Evolutionary conservation across 2,113 vertebrate genomes (phyloP).

Genomic region (Tylochromis polylepis): DNA sequence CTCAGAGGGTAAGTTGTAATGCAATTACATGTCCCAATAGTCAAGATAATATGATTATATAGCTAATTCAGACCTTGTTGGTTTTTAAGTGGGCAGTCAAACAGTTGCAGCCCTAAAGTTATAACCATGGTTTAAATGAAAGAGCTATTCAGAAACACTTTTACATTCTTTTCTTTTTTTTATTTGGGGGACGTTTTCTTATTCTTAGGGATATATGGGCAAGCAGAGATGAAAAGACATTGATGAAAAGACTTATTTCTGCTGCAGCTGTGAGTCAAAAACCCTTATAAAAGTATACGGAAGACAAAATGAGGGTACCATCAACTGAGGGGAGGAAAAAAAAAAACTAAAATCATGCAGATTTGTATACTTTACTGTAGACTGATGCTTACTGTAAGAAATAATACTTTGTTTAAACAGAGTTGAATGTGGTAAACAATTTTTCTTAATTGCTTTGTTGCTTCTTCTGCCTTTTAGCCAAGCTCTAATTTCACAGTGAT

Average conservation of each 20-base stretch:
- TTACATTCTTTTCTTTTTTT: neutral
- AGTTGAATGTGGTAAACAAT: neutral
- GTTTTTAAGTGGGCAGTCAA: neutral
- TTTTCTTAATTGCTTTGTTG: neutral
- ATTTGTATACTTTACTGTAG: neutral
- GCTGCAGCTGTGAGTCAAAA: neutral
- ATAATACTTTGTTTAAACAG: neutral
- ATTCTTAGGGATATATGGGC: neutral
- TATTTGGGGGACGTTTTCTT: neutral
- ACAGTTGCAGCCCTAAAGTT: neutral
- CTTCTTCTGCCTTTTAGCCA: neutral
- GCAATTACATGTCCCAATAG: neutral
- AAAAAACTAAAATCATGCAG: no score
- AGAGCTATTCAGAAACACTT: neutral
- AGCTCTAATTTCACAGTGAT: neutral
- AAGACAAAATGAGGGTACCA: neutral
- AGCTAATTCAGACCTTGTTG: slow-evolving; percentile 8
- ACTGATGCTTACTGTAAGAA: neutral
- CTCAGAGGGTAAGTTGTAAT: slow-evolving; percentile 65
- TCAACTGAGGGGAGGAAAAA: neutral
- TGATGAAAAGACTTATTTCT: neutral
- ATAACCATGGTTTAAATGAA: neutral
- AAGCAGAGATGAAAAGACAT: neutral
- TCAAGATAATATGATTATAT: neutral
- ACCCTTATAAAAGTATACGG: neutral